Conservation (phyloP, 2,113 vertebrate genomes). For the Chloebia gouldiae region DNA sequence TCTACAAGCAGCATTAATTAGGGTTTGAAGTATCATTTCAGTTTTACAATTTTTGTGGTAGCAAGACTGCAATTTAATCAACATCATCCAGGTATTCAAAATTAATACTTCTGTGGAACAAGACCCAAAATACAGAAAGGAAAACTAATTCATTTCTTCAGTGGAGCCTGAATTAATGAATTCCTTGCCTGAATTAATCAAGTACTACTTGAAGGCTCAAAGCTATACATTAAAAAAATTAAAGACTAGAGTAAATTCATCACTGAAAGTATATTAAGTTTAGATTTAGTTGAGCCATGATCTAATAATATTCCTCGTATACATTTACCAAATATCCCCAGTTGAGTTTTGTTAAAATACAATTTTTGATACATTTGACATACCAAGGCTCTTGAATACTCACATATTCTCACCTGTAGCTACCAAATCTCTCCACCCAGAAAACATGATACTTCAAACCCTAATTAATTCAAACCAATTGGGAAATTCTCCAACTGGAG, state of each 20-base stretch:
- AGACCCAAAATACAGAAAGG: not conserved
- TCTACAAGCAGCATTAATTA: not conserved
- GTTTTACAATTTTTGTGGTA: not conserved
- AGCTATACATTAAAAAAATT: not conserved
- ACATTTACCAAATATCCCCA: not conserved
- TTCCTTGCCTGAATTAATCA: slow-evolving; percentile 11
- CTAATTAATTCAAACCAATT: not conserved
- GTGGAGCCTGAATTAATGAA: slow-evolving; percentile 20
- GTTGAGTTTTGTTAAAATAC: not conserved
- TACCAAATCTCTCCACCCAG: too few relatives aligned
- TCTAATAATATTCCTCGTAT: not conserved
- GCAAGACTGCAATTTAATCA: not conserved
- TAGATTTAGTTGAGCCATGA: not conserved
- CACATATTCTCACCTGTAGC: not conserved
- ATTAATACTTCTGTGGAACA: not conserved
- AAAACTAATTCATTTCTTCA: slow-evolving; percentile 3
- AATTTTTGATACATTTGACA: not conserved
- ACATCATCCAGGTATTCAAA: not conserved
- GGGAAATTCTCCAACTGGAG: not conserved
- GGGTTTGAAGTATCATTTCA: not conserved
- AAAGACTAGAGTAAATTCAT: not conserved
- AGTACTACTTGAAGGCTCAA: not conserved
- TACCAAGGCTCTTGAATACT: not conserved
- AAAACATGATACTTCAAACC: too few relatives aligned
- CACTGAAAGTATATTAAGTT: not conserved